These are phyloP conservation scores for Chaenodraco wilsoni DNA, from an alignment of 2,797 vertebrate species.

Conservation along the genomic window DNA sequence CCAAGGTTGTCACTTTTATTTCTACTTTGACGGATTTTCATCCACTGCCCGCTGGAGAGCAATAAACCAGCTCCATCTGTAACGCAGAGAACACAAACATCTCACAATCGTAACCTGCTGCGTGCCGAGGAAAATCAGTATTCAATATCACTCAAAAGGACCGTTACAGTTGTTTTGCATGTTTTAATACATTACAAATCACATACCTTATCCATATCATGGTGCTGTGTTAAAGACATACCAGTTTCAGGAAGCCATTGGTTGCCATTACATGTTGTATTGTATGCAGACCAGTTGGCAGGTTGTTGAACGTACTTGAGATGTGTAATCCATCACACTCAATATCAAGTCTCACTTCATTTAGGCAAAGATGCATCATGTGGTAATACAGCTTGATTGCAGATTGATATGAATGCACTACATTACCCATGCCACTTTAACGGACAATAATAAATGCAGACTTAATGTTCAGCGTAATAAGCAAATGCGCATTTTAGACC, in stretches of 20 bases:
- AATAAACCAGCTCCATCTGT: constrained; percentile 48
- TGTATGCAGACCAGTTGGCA: neutral
- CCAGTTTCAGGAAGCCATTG: neutral
- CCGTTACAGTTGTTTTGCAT: neutral
- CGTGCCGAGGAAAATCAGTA: constrained; percentile 1
- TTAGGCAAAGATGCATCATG: neutral
- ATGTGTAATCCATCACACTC: constrained; percentile 1
- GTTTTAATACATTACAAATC: neutral
- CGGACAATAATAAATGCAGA: neutral
- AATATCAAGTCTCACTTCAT: neutral
- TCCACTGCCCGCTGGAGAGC: constrained; percentile 53
- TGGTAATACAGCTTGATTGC: neutral
- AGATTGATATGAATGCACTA: constrained; percentile 9
- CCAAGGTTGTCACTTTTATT: constrained; percentile 76
- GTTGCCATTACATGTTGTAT: constrained; percentile 2
- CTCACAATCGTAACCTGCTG: constrained; percentile 31
- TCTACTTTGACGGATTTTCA: constrained; percentile 57
- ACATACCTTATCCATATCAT: neutral
- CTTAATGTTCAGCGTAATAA: neutral
- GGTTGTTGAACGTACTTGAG: neutral
- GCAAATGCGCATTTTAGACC: neutral
- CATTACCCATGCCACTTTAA: neutral
- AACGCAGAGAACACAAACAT: constrained; percentile 40
- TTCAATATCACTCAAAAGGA: constrained; percentile 3
- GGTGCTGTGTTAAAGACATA: neutral